Conservation (phyloP, 2,888 invertebrate genomes). For the Dusona sp. region DNA sequence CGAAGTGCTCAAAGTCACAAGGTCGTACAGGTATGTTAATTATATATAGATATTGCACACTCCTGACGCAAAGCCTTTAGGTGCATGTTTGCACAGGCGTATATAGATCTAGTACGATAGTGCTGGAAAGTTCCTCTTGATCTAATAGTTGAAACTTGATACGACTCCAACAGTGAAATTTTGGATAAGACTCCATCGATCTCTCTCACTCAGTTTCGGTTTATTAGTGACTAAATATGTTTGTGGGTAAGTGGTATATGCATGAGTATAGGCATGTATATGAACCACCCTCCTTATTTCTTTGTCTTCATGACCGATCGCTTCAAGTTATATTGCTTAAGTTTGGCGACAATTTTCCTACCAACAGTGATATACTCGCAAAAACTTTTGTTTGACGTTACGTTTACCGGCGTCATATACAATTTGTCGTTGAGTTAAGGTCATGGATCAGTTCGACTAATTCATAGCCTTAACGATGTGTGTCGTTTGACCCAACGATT, state of each 20-base stretch:
- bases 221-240: conserved; percentile 21
- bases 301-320: conserved; percentile 13
- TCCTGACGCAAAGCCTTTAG: neutral
- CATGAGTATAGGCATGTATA: neutral
- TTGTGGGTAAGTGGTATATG: neutral
- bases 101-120: conserved; percentile 17
- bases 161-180: conserved; percentile 23
- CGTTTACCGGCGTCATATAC: neutral
- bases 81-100: neutral
- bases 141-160: conserved; percentile 55
- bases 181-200: conserved; percentile 35
- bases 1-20: neutral
- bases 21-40: neutral
- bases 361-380: neutral
- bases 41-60: neutral
- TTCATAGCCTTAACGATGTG: conserved; percentile 5
- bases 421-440: neutral
- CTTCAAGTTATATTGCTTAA: conserved; percentile 21
- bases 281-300: neutral
- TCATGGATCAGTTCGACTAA: no score
- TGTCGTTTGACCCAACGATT: neutral
- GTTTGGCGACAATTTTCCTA: conserved; percentile 11
- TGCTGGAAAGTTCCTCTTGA: conserved; percentile 19
- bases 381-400: conserved; percentile 8
- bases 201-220: conserved; percentile 19